Evolutionary conservation across 2,797 vertebrate species (phyloP).

Genomic region (Anniella stebbinsi): DNA sequence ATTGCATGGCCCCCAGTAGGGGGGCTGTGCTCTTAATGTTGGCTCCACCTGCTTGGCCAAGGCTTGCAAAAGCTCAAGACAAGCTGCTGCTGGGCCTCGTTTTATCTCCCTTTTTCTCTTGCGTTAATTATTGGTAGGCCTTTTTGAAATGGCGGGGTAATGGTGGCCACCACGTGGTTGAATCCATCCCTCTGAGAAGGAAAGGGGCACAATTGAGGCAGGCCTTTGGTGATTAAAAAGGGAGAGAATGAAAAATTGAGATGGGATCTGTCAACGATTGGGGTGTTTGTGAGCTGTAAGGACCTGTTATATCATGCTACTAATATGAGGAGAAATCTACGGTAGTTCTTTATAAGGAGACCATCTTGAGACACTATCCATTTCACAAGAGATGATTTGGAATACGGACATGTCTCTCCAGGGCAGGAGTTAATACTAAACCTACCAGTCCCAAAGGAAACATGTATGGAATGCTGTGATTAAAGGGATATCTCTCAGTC

Average conservation of each 20-base stretch:
- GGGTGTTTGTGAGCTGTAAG: not conserved
- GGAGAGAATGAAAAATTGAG: not conserved
- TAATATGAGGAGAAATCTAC: not conserved
- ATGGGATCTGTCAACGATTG: not conserved
- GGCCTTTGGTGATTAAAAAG: rapidly evolving
- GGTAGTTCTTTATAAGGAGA: not conserved
- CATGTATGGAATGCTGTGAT: not conserved
- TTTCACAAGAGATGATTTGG: constrained; percentile 8
- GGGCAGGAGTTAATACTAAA: not conserved
- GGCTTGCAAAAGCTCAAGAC: not conserved
- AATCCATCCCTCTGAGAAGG: not conserved
- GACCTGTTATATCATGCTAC: not conserved
- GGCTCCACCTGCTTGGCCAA: constrained; percentile 20
- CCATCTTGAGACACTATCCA: rapidly evolving
- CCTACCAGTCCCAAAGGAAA: rapidly evolving
- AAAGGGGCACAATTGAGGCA: constrained; percentile 7
- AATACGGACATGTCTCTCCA: not conserved
- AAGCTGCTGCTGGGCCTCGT: constrained; percentile 3
- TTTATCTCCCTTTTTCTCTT: not conserved
- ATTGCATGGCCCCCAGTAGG: not conserved
- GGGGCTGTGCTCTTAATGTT: not conserved
- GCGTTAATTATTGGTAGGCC: constrained; percentile 26
- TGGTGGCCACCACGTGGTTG: not conserved
- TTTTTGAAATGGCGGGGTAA: constrained; percentile 7
- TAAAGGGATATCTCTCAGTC: not conserved